These are phyloP conservation scores for Stylophora pistillata DNA, from an alignment of 64 coral and sea anemone genomes.

Conservation along the genomic window DNA sequence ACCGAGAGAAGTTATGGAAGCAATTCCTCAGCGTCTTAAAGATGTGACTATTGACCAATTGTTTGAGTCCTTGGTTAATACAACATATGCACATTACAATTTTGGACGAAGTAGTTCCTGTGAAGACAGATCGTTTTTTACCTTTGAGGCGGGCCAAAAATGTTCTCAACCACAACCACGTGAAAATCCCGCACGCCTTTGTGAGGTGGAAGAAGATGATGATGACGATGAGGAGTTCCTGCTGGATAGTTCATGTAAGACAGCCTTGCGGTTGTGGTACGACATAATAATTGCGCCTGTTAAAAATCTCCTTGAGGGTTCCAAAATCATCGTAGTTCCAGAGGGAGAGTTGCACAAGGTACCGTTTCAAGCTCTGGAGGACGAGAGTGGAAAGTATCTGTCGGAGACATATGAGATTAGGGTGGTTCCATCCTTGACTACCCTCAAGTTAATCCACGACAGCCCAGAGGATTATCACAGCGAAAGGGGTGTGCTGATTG, in stretches of 20 bases:
- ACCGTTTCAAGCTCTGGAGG: background rate
- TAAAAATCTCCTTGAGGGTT: background rate
- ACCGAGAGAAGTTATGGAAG: background rate
- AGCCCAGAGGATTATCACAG: background rate
- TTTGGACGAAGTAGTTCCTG: background rate
- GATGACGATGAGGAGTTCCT: background rate
- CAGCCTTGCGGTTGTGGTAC: background rate
- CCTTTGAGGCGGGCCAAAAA: background rate
- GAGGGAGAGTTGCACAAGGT: background rate
- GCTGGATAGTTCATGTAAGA: background rate
- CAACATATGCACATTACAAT: background rate
- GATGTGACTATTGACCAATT: background rate
- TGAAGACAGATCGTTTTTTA: background rate
- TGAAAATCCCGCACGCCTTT: background rate
- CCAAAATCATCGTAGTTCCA: background rate
- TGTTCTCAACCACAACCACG: background rate
- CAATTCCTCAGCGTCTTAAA: background rate
- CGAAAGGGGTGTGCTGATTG: background rate
- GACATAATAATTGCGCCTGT: background rate
- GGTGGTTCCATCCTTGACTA: background rate
- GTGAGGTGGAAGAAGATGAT: background rate
- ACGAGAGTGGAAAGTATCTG: background rate
- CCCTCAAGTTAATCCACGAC: background rate
- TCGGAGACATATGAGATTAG: background rate
- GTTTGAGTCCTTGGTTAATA: background rate